phyloP scores from a whole-genome alignment of 1,140 invertebrate species.

The Lanistes nyassanus region DNA sequence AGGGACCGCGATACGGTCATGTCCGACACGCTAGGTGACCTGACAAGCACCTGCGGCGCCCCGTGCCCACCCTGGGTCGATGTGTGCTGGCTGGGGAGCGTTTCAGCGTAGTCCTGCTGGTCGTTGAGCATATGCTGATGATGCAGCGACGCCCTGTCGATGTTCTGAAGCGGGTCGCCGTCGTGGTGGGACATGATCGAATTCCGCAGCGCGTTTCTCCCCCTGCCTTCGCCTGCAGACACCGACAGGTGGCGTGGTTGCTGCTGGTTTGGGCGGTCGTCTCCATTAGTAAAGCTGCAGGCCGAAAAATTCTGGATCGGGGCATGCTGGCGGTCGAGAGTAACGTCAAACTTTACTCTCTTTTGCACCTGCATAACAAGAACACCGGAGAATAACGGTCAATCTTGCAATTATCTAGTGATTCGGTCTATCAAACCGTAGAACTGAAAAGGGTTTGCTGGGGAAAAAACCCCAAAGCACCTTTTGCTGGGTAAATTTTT shows the following conservation, averaged over 20 bases:
- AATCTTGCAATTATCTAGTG: too few relatives aligned
- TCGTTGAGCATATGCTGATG: not conserved
- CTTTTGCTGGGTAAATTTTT: too few relatives aligned
- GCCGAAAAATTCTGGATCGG: not conserved
- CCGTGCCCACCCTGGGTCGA: not conserved
- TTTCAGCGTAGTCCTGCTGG: not conserved
- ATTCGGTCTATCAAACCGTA: too few relatives aligned
- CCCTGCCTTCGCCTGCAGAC: not conserved
- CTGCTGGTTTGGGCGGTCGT: not conserved
- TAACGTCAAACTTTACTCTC: slow-evolving; percentile 24
- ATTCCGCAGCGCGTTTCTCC: not conserved
- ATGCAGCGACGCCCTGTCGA: slow-evolving; percentile 1
- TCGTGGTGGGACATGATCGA: not conserved
- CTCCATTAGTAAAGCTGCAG: not conserved
- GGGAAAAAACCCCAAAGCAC: too few relatives aligned
- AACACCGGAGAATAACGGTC: too few relatives aligned
- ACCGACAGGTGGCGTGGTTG: not conserved
- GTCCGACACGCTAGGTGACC: not conserved
- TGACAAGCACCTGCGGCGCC: not conserved
- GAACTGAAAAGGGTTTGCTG: too few relatives aligned
- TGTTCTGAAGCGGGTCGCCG: not conserved
- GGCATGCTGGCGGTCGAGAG: not conserved
- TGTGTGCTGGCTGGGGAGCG: slow-evolving; percentile 9
- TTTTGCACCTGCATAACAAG: slow-evolving; percentile 11
- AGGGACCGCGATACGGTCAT: slow-evolving; percentile 3